A percentile compares a stretch with the other conserved stretches of the same genome.
phyloP scores from a whole-genome alignment of 2,888 invertebrate species.

The Germaria angustata region DNA sequence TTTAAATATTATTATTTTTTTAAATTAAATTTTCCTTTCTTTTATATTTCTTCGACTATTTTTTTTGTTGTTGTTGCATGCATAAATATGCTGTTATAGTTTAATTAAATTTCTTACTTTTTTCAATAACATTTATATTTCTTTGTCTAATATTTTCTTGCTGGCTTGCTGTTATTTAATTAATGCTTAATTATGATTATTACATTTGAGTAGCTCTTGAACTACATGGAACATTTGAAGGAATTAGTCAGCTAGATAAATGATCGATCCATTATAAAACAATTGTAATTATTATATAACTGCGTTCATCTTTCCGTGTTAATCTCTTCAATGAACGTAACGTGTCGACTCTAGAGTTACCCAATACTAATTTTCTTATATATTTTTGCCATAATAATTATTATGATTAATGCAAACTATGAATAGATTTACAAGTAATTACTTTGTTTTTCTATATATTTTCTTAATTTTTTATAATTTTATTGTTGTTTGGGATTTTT shows the following conservation, averaged over 20 bases:
- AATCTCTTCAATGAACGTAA: not conserved
- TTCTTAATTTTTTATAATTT: constrained; percentile 8
- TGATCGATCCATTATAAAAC: not conserved
- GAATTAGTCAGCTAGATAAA: not conserved
- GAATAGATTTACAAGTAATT: constrained; percentile 55
- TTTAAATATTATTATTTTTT: constrained; percentile 23
- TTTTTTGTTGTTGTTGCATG: constrained; percentile 69
- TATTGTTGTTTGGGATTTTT: not conserved
- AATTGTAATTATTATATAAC: not conserved
- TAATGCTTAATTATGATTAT: constrained; percentile 51
- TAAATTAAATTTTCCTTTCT: constrained; percentile 73
- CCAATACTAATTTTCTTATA: not conserved
- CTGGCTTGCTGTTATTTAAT: constrained; percentile 43
- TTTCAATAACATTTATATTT: constrained; percentile 29
- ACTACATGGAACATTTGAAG: not conserved
- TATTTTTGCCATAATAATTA: constrained; percentile 11
- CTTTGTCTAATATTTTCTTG: constrained; percentile 47
- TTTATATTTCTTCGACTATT: constrained; percentile 57
- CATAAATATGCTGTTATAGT: constrained; percentile 56
- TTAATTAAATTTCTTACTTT: constrained; percentile 8
- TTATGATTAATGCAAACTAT: constrained; percentile 49
- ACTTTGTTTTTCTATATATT: constrained; percentile 8
- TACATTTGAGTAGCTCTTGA: not conserved
- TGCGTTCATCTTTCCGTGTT: not conserved
- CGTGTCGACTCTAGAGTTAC: not conserved